These are phyloP conservation scores for Alouatta palliata DNA, from an alignment of 2,113 vertebrate species.

Conservation along the genomic window DNA sequence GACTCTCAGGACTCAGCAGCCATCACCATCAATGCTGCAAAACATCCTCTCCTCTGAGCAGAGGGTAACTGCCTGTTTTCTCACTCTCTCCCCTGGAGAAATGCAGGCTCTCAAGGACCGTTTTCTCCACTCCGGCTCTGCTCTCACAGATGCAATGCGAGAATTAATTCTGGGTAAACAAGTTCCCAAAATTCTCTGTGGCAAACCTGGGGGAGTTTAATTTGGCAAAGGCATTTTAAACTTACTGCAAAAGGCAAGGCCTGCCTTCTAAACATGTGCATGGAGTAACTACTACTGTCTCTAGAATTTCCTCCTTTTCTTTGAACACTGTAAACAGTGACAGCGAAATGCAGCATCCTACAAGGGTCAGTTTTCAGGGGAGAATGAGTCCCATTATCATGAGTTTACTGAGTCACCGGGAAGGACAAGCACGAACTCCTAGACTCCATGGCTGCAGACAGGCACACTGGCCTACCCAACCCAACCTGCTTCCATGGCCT, in stretches of 20 bases:
- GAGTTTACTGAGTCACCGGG: background rate
- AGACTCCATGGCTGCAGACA: no score
- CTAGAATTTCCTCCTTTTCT: background rate
- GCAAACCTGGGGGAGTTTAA: background rate
- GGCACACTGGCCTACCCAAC: background rate
- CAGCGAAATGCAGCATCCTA: rapidly evolving
- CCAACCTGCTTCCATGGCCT: background rate
- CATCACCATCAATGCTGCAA: background rate
- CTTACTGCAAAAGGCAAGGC: background rate
- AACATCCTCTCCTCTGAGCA: background rate
- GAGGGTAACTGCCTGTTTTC: background rate
- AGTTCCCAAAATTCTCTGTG: background rate
- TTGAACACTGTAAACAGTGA: background rate
- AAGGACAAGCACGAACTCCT: background rate
- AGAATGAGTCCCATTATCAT: background rate
- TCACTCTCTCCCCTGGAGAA: background rate
- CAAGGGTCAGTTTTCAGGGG: rapidly evolving
- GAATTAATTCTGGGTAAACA: background rate
- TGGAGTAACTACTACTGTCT: background rate
- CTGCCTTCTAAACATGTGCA: background rate
- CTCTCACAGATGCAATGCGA: background rate
- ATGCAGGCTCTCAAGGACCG: background rate
- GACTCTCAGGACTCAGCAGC: background rate
- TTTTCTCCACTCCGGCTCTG: background rate
- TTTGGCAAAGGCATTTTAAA: background rate